Evolutionary conservation across 2,797 vertebrate genomes (phyloP), one percentile per base, ranked within the genome.

Genomic region (Platyrinchus mystaceus): DNA sequence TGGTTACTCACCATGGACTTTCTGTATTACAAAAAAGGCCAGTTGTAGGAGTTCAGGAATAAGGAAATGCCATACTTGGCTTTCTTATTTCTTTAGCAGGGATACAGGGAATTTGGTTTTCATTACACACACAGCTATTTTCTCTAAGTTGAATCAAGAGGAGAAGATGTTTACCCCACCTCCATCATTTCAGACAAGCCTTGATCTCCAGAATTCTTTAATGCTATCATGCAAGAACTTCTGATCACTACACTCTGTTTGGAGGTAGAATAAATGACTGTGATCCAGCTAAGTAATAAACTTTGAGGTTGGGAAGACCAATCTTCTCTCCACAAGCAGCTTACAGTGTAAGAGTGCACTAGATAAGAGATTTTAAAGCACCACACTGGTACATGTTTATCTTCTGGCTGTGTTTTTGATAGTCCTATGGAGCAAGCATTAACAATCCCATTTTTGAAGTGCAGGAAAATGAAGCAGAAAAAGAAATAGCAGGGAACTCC

Each of bases 41-140:
- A 68, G 47, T 63, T 89, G 87, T 55, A 12, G 1, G 69, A 73
- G 55, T 46, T 66, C 82, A 24, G 46, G 43, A 39, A 36, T 32
- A 83, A 93, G 73, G 84, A 96, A 95, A 93, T 84, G 58, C 59
- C 71, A 16, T 81, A 94, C 76, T 69, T 58, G n/a, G 43, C 60
- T 92, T 86, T 79, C 39, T 53, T 86, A 68, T 58, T 94, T 84
- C 50, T 83, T 62, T 93, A 94, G 69, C 84, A 92, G 32, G 59
- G 39, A 78, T n/a, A 43, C 34, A 55, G 46, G 77, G n/a, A 58
- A 60, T 76, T 92, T 84, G 30, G 62, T 79, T 89, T 95, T 63
- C 44, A 84, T 68, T 74, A 86, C 50, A 56, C 22, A 50, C 26
- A 30, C 32, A 46, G 53, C 60, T 43, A 93, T 95, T 69, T 91